Conservation (phyloP, 2,113 vertebrate genomes). For the Dipodomys stephensi region DNA sequence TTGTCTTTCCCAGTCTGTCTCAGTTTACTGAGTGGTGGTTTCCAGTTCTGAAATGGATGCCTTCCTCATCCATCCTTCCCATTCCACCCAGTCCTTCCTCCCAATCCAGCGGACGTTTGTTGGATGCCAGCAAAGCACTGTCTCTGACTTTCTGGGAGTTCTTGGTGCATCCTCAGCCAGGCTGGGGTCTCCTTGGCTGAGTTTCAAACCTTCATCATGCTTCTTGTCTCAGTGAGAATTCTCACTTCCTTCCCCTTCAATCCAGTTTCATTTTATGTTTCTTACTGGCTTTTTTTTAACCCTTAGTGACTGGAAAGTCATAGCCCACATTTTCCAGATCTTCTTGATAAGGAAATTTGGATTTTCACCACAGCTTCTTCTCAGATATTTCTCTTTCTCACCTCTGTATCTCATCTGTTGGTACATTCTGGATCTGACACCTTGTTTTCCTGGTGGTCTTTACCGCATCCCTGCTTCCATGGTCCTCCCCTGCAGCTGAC, state of each 20-base stretch:
- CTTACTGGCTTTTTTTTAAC: not conserved
- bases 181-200: not conserved
- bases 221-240: not conserved
- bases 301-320: not conserved
- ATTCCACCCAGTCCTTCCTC: not conserved
- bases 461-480: not conserved
- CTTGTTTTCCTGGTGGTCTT: not conserved
- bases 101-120: not conserved
- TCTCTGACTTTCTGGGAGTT: not conserved
- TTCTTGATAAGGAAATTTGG: not conserved
- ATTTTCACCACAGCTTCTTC: not conserved
- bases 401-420: not conserved
- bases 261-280: not conserved
- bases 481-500: rapidly evolving
- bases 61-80: not conserved
- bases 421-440: not conserved
- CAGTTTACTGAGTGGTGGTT: too few relatives aligned
- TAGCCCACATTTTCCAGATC: not conserved
- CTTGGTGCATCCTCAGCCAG: not conserved
- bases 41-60: too few relatives aligned
- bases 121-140: rapidly evolving
- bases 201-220: not conserved
- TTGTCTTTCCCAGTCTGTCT: too few relatives aligned
- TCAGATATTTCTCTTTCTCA: not conserved
- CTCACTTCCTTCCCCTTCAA: not conserved